Evolutionary conservation across 2,888 invertebrate species (phyloP).

Genomic region (Cephus sareptanus): DNA sequence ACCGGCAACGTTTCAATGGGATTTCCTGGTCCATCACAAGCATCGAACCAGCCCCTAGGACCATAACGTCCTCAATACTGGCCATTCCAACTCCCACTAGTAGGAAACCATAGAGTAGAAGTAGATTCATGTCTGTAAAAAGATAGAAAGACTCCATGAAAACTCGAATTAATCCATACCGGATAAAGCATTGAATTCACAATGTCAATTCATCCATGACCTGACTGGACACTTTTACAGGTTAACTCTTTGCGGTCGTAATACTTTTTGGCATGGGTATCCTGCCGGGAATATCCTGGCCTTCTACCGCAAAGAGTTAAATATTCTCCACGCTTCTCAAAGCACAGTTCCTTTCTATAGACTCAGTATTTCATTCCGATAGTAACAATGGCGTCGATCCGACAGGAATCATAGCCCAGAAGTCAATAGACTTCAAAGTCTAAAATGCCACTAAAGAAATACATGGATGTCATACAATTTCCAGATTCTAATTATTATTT

Average conservation of each 20-base stretch:
- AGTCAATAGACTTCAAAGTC: background rate
- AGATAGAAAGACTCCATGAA: background rate
- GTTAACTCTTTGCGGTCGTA: too few species aligned
- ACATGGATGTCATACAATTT: background rate
- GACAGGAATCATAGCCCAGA: background rate
- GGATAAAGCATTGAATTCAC: background rate
- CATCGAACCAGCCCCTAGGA: slow-evolving; percentile 33
- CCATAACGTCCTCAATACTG: slow-evolving; percentile 19
- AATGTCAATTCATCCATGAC: background rate
- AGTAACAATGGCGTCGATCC: background rate
- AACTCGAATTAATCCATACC: background rate
- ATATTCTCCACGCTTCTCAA: background rate
- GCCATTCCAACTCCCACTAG: slow-evolving; percentile 34
- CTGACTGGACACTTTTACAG: background rate
- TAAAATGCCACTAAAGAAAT: background rate
- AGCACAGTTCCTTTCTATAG: background rate
- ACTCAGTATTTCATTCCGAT: background rate
- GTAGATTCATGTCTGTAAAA: slow-evolving; percentile 26
- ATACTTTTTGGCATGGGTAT: too few species aligned
- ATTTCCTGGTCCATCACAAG: slow-evolving; percentile 43
- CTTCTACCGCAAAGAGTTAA: background rate
- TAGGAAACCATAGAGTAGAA: slow-evolving; percentile 38
- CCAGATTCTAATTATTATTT: background rate
- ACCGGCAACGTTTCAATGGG: slow-evolving; percentile 64
- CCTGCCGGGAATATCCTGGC: too few species aligned